Conservation (phyloP, 2,888 invertebrate genomes). For the Lathronympha strigana region DNA sequence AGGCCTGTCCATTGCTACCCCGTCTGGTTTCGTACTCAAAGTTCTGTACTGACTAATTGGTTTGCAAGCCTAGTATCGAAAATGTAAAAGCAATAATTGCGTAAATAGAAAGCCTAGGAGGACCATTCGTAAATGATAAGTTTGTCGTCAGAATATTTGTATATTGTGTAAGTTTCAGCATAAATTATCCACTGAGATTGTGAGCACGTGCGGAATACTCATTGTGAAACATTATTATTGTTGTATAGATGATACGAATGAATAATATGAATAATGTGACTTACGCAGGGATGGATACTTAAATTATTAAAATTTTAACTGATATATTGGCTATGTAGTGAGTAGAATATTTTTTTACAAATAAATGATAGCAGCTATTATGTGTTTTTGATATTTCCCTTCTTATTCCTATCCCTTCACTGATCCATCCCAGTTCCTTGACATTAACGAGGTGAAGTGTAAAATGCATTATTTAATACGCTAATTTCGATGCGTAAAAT, state of each 20-base stretch:
- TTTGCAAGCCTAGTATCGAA: too few relatives aligned
- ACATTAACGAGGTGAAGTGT: neutral
- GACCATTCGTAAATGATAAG: conserved; percentile 71
- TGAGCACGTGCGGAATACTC: conserved; percentile 78
- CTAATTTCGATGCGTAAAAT: too few relatives aligned
- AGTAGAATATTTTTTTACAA: conserved; percentile 89
- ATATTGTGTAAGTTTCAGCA: conserved; percentile 76
- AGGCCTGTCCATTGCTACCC: too few relatives aligned
- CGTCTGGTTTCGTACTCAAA: too few relatives aligned
- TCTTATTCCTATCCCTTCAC: conserved; percentile 46
- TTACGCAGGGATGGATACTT: conserved; percentile 85
- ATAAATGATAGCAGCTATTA: conserved; percentile 85
- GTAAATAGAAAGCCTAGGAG: conserved; percentile 71
- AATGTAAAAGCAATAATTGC: conserved; percentile 61
- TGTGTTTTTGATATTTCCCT: conserved; percentile 44
- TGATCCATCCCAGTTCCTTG: neutral
- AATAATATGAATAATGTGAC: conserved; percentile 85
- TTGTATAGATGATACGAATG: conserved; percentile 84
- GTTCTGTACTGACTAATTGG: too few relatives aligned
- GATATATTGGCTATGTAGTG: conserved; percentile 87
- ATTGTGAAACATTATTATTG: conserved; percentile 81
- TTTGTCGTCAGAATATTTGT: conserved; percentile 66
- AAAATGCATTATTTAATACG: too few relatives aligned
- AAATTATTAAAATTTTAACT: conserved; percentile 85
- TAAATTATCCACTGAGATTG: conserved; percentile 79